Conservation (phyloP, 2,797 vertebrate species). For the Sardinella longiceps region DNA sequence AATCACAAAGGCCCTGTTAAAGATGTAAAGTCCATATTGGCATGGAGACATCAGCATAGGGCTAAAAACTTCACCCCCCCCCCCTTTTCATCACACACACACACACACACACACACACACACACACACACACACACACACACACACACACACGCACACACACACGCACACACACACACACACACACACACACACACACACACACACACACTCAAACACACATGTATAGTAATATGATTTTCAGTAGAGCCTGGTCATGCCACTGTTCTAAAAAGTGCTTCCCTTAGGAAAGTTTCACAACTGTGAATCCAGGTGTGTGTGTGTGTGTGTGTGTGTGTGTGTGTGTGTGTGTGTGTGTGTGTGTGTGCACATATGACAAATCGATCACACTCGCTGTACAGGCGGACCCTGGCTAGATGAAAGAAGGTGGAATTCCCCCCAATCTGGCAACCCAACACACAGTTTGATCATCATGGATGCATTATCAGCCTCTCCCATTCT, state of each 20-base stretch:
- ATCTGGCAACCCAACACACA: background rate
- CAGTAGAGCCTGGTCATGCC: background rate
- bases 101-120: background rate
- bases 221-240: no score
- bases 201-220: no score
- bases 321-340: background rate
- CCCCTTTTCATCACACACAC: background rate
- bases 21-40: conserved; percentile 38
- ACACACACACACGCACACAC: background rate
- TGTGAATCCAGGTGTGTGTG: background rate
- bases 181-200: no score
- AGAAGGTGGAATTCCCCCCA: background rate
- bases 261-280: no score
- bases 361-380: background rate
- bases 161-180: no score
- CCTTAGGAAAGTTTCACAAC: no score
- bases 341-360: conserved; percentile 8
- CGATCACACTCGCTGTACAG: background rate
- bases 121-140: background rate
- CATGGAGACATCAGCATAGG: conserved; percentile 34
- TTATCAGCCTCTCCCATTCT: background rate
- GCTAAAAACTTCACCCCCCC: background rate
- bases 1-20: conserved; percentile 28
- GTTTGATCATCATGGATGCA: background rate
- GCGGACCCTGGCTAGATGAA: background rate